These are phyloP conservation scores for Acleris literana DNA, from an alignment of 2,888 invertebrate species.

Conservation along the genomic window DNA sequence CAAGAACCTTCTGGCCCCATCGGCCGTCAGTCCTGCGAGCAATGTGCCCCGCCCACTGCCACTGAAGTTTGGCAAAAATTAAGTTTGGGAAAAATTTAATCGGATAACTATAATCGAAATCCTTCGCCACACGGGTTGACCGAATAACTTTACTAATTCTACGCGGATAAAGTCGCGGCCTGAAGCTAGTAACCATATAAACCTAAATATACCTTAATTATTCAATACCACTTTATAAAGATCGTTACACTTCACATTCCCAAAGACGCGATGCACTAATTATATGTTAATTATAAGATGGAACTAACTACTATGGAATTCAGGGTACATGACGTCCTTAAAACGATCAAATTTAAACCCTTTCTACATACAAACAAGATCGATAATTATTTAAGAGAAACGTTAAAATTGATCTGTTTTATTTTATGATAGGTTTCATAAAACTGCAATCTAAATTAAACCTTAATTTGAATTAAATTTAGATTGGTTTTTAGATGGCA, in stretches of 20 bases:
- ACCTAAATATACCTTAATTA: too few species aligned
- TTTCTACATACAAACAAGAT: not conserved
- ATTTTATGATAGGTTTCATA: not conserved
- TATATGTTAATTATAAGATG: slow-evolving; percentile 6
- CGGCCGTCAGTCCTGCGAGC: too few species aligned
- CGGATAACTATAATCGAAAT: too few species aligned
- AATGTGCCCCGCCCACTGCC: too few species aligned
- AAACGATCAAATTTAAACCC: not conserved
- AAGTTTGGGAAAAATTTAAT: too few species aligned
- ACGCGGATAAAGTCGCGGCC: too few species aligned
- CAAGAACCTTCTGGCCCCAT: too few species aligned
- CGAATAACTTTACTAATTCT: too few species aligned
- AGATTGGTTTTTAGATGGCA: not conserved
- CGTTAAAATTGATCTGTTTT: not conserved
- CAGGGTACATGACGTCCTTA: not conserved
- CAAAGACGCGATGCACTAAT: slow-evolving; percentile 16
- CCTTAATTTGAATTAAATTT: not conserved
- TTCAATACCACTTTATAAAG: slow-evolving; percentile 1
- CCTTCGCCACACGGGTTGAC: too few species aligned
- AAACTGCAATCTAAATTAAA: not conserved
- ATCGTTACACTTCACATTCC: slow-evolving; percentile 2
- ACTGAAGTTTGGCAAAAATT: too few species aligned
- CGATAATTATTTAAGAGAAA: not conserved
- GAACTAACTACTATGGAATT: slow-evolving; percentile 1
- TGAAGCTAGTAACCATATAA: too few species aligned